Evolutionary conservation across 1,140 invertebrate genomes (phyloP), one percentile per base, ranked within the genome.

Genomic region (Coenobita brevimanus): DNA sequence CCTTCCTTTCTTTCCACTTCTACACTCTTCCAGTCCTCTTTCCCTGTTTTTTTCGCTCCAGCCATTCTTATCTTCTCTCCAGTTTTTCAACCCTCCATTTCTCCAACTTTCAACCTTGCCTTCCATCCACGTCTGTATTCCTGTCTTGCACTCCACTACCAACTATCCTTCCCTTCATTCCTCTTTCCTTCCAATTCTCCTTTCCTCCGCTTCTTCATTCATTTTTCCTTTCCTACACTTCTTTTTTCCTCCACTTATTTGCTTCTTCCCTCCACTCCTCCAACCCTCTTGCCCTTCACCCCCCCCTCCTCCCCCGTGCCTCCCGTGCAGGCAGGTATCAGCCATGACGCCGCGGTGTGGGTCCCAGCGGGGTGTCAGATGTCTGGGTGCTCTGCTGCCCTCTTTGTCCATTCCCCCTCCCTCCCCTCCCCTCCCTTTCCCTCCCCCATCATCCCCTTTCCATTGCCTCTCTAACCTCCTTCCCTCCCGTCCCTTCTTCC

Each of bases 41-140:
- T 67, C 24, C 36, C 24, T 67, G 62, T 67, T 1, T 21, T 33
- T 21, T 33, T 71, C 41, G 67, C 17, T 33, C 41, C 67, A n/a
- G 67, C 67, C 67, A 33, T 71, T 71, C 67, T 38, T 43, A 43
- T 76, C 33, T 43, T 43, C 73, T 27, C 41, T 41, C 36, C 38
- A 76, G 10, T 43, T 43, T 41, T 43, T 46, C 73, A 41, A 76
- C 73, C 36, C 43, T 76, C 50, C 73, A 24, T 76, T 43, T 73
- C n/a, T 36, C 30, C 17, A 3, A 6, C 33, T 30, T 17, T 3
- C 17, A 3, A 6, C 17, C 62, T 21, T 30, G 6, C 17, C 62
- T 17, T 21, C 62, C 62, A 24, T 30, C 62, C 33, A 6, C 62
- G n/a, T 30, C 62, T 64, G n/a, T 30, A 24, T 30, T 30, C 33